Evolutionary conservation across 2,888 invertebrate species (phyloP).

Genomic region (Slavum lentiscoides): DNA sequence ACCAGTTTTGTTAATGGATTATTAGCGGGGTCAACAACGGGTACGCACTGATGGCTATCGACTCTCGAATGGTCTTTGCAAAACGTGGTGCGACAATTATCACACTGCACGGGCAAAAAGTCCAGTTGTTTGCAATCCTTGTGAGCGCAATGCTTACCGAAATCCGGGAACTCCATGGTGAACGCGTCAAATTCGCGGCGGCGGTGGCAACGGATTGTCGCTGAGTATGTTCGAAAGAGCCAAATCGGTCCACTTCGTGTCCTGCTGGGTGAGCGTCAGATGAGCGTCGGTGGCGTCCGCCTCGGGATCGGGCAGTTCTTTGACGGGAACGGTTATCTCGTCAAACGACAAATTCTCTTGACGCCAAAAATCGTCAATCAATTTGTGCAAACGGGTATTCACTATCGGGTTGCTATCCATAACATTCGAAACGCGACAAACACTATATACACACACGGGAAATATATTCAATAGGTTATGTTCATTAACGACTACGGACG

Average conservation of each 20-base stretch:
- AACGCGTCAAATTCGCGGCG: constrained; percentile 7
- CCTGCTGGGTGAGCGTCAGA: constrained; percentile 85
- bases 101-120: constrained; percentile 72
- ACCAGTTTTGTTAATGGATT: constrained; percentile 13
- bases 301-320: constrained; percentile 89
- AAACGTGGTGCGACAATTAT: constrained; percentile 66
- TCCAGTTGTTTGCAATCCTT: constrained; percentile 70
- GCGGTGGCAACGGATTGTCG: constrained; percentile 45
- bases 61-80: constrained; percentile 70
- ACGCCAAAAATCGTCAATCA: constrained; percentile 86
- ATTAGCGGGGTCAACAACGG: background rate
- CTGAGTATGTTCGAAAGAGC: constrained; percentile 59
- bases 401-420: constrained; percentile 80
- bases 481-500: too few relatives aligned
- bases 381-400: constrained; percentile 75
- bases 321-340: constrained; percentile 80
- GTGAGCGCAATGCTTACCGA: constrained; percentile 70
- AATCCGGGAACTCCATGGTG: constrained; percentile 72
- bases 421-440: constrained; percentile 1
- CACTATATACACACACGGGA: background rate
- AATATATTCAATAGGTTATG: too few relatives aligned
- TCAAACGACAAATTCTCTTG: constrained; percentile 81
- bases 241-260: constrained; percentile 73
- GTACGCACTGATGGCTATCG: constrained; percentile 43
- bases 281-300: constrained; percentile 90